Base-by-base conservation (phyloP, 2,888 invertebrate species). In the Zeuzera pyrina region DNA sequence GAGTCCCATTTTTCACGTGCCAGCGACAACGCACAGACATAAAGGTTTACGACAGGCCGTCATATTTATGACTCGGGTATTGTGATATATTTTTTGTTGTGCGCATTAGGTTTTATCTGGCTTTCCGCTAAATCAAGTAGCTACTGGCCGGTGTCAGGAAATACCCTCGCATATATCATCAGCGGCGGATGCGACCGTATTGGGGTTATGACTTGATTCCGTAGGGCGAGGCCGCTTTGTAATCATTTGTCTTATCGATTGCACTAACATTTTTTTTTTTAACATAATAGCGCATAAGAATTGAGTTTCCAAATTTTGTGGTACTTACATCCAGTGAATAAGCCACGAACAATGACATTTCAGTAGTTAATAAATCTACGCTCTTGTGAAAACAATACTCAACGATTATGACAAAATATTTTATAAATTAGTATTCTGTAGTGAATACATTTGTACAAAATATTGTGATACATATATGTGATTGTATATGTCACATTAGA, bases 71-170 rank as follows among this genome's bases (percentile, higher is more conserved):
- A 73, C 69, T 53, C 47, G 55, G 69, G 72, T 78, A 79, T 81
- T 83, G 79, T 81, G 76, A 78, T 78, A 76, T 78, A 76, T 81
- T 83, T 81, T 83, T 83, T 81, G 79, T 81, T 79, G 78, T 79
- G 77, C 77, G 71, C 79, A 79, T 83, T 81, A 81, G 77, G 78
- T 81, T 83, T 83, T 83, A 83, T 83, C 83, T 83, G 69, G 68
- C 71, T 83, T 83, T 83, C 83, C 83, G 83, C 79, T 83, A 83
- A 81, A 83, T 83, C 81, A 83, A 83, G 83, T 83, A 81, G 72
- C 79, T 73, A 81, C 81, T 81, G 83, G 81, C 81, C 81, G 79
- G 69, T 77, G 79, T 72, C 78, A 77, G 81, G 79, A 78, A 73
- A 69, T 72, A 70, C 76, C 78, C 77, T 67, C 76, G 70, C 74